phyloP scores from a whole-genome alignment of 2,888 invertebrate species.

The Aelia acuminata region DNA sequence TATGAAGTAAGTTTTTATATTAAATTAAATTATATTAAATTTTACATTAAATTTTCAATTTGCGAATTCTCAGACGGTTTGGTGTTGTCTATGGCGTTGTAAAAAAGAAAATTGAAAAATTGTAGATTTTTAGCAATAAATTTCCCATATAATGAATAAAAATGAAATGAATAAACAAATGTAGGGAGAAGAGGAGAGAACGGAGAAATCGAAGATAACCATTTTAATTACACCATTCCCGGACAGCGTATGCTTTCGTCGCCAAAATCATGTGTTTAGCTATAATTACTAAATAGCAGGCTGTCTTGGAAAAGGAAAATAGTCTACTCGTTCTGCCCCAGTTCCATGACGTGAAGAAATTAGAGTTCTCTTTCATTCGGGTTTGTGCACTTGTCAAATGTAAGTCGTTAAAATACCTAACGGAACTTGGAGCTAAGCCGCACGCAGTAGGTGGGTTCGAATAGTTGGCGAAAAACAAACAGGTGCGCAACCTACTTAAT shows the following conservation, averaged over 20 bases:
- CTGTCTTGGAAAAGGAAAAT: neutral
- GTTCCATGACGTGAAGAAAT: neutral
- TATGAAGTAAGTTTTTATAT: too few species aligned
- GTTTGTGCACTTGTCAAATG: conserved; percentile 14
- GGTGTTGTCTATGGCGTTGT: too few species aligned
- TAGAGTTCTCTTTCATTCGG: neutral
- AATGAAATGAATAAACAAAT: too few species aligned
- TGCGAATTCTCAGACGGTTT: too few species aligned
- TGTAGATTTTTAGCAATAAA: too few species aligned
- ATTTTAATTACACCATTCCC: neutral
- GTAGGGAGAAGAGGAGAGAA: neutral
- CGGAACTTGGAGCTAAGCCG: neutral
- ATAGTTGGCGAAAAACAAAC: neutral
- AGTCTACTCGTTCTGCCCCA: neutral
- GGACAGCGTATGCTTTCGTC: neutral
- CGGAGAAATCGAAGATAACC: neutral
- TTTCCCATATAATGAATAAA: too few species aligned
- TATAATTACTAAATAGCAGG: neutral
- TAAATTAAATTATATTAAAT: too few species aligned
- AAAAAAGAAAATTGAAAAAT: too few species aligned
- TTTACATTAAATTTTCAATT: too few species aligned
- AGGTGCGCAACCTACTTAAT: too few species aligned
- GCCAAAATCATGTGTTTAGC: neutral
- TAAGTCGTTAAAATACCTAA: conserved; percentile 7
- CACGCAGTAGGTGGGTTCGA: neutral